phyloP scores from a whole-genome alignment of 2,113 vertebrate species.

The Lethenteron reissneri region DNA sequence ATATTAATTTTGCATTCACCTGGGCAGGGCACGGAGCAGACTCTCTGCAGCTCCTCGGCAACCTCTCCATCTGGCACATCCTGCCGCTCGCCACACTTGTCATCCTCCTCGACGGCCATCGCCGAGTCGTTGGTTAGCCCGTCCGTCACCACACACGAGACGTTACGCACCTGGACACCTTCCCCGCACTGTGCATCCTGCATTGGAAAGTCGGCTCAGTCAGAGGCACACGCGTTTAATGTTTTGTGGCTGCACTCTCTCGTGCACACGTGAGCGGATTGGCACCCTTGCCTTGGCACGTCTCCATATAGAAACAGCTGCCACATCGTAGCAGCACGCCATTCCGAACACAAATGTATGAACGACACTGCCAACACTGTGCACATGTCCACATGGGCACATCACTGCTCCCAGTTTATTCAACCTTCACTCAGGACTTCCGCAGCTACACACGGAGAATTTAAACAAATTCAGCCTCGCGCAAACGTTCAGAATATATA shows the following conservation, averaged over 20 bases:
- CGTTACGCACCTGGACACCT: slow-evolving; percentile 49
- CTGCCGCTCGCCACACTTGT: slow-evolving; percentile 54
- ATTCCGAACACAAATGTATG: no score
- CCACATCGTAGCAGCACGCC: no score
- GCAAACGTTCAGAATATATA: no score
- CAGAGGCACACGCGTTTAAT: neutral
- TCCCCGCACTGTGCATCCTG: slow-evolving; percentile 70
- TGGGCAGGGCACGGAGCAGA: slow-evolving; percentile 70
- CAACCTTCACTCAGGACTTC: no score
- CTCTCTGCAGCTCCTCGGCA: slow-evolving; percentile 42
- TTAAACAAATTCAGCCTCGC: no score
- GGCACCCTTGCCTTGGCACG: no score
- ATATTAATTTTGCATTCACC: slow-evolving; percentile 23
- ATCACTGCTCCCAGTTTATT: no score
- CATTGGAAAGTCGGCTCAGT: neutral
- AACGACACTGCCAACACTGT: no score
- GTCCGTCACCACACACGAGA: slow-evolving; percentile 71
- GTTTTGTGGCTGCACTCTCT: neutral
- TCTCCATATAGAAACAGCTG: no score
- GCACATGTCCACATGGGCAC: no score
- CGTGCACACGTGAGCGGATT: no score
- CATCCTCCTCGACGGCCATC: slow-evolving; percentile 61
- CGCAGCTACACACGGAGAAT: no score
- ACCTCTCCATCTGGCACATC: slow-evolving; percentile 36
- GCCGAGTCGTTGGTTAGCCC: slow-evolving; percentile 33